These are phyloP conservation scores for Tympanuchus pallidicinctus DNA, from an alignment of 2,113 vertebrate genomes.

Conservation along the genomic window DNA sequence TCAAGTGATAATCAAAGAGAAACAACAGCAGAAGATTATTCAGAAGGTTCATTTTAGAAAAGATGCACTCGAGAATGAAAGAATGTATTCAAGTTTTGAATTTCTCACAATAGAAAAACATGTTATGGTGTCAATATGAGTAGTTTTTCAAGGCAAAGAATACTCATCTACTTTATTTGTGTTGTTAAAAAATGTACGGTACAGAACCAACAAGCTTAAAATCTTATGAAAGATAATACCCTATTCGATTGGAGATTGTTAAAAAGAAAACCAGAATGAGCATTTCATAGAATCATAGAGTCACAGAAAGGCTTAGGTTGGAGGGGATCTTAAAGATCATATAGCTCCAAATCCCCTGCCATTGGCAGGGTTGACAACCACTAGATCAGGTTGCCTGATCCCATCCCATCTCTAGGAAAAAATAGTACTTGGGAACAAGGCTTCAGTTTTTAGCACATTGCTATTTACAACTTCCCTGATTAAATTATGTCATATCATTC, in stretches of 20 bases:
- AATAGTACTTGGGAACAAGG: not conserved
- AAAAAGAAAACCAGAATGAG: not conserved
- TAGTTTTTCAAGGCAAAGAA: not conserved
- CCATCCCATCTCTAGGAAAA: not conserved
- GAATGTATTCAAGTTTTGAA: not conserved
- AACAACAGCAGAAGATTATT: not conserved
- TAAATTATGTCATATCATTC: not conserved
- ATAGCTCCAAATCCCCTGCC: too few relatives aligned
- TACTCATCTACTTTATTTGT: not conserved
- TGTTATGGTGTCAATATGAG: not conserved
- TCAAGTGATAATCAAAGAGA: not conserved
- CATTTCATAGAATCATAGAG: too few relatives aligned
- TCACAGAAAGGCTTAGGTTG: too few relatives aligned
- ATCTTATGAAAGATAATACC: not conserved
- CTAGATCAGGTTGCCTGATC: too few relatives aligned
- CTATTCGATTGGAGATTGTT: not conserved
- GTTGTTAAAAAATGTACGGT: not conserved
- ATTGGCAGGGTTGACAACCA: too few relatives aligned
- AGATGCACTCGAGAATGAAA: not conserved
- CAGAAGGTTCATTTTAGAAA: not conserved
- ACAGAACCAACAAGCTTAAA: not conserved
- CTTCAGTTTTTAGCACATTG: not conserved
- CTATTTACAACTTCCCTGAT: not conserved
- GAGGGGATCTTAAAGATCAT: too few relatives aligned
- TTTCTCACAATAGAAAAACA: not conserved